These are phyloP conservation scores for Harpalus rufipes DNA, from an alignment of 2,888 invertebrate species.

Conservation along the genomic window DNA sequence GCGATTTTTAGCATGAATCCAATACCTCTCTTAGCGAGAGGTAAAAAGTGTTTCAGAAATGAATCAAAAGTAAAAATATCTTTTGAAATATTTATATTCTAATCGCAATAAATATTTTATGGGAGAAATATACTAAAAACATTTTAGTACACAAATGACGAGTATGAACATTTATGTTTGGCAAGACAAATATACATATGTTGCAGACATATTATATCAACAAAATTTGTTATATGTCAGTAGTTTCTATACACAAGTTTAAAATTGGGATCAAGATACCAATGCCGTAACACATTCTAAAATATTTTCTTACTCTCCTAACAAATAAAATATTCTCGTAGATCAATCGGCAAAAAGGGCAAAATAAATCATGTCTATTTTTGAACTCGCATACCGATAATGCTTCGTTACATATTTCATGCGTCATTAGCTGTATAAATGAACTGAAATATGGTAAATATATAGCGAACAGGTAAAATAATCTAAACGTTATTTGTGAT, in stretches of 20 bases:
- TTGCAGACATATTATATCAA: conserved; percentile 60
- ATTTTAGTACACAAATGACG: conserved; percentile 17
- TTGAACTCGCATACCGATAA: background rate
- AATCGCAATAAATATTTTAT: conserved; percentile 39
- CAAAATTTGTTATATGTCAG: conserved; percentile 63
- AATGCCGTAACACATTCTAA: conserved; percentile 8
- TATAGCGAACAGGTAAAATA: too few relatives aligned
- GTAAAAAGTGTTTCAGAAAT: too few relatives aligned
- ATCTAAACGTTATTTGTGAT: too few relatives aligned
- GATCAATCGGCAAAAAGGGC: background rate
- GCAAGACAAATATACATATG: conserved; percentile 49
- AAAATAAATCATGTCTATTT: background rate
- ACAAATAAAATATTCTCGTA: background rate
- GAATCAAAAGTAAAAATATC: conserved; percentile 31
- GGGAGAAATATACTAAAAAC: conserved; percentile 11
- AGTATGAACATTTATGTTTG: conserved; percentile 51
- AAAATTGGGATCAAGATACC: conserved; percentile 32
- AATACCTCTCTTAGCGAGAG: too few relatives aligned
- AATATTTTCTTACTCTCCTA: conserved; percentile 17
- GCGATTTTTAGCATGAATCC: too few relatives aligned
- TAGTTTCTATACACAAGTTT: conserved; percentile 38
- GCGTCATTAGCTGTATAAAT: too few relatives aligned
- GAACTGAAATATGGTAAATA: too few relatives aligned
- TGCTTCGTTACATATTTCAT: background rate
- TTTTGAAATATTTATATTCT: conserved; percentile 17